Base-by-base conservation (phyloP, 2,888 invertebrate genomes). In the Thereva unica region DNA sequence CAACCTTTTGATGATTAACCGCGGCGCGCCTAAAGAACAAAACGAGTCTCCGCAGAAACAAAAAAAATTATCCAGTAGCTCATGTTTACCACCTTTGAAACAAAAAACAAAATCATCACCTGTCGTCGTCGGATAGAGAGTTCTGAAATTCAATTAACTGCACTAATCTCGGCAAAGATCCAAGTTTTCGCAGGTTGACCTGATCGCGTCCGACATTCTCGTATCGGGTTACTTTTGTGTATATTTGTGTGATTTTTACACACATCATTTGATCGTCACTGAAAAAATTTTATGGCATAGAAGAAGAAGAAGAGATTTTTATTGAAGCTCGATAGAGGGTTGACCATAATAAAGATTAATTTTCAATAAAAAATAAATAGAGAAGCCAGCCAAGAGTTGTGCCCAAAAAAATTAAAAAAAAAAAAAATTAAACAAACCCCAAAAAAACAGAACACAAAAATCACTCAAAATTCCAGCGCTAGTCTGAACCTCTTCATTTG, bases 151-250 rank as follows among this genome's bases (percentile, higher is more conserved):
- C 49, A 38, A 10, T 42, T 9, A 4, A 10, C 50, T 12, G 34
- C 37, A 37, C 12, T 40, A 10, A 40, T 40, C 50, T 41, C 61
- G 61, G 61, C 61, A 40, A 41, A 61, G 61, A 61, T 61, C 61
- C 49, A 61, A 61, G 61, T 61, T 61, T 61, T 61, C 61, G 50
- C 61, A 61, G 61, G 61, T 50, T 61, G 61, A 61, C 37, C 34
- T 61, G 61, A 61, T 61, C 50, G 61, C 41, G 40, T 49, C 50
- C 61, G 61, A 61, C 50, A 61, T 50, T 50, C 61, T 12, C 9
- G 45, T 61, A 40, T 61, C 61, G 37, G 42, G 35, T 61, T 61
- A 49, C 61, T 23, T 49, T 53, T 23, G 53, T 45, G 49, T 37
- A 12, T 23, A 23, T n/a, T n/a, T 50, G 50, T 50, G 61, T 49